Evolutionary conservation across 2,888 invertebrate species (phyloP), one percentile per base, ranked within the genome.

Genomic region (Apodemia zela): DNA sequence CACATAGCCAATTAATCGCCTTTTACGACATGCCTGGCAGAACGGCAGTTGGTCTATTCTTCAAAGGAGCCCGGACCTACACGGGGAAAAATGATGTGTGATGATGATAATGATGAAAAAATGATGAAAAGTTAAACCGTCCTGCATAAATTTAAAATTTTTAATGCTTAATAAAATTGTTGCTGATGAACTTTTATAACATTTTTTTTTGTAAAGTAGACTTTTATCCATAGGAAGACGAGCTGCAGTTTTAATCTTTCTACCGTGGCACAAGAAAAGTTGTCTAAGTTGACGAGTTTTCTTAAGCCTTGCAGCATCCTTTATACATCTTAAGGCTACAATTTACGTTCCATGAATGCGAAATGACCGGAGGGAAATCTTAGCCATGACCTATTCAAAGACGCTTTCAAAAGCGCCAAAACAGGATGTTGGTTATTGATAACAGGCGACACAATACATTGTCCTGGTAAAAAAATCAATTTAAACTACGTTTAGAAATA

Each of bases 281-380:
- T 77, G 79, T 75, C 80, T 80, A 75, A 77, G 76, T 77, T 80
- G 79, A 80, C 79, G 80, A 86, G 84, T 84, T 85, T 84, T 81
- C 82, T 84, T 80, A 80, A 86, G 89, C 89, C 87, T 82, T 13
- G 77, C 83, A 84, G 89, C 87, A 79, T 85, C 87, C 84, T 91
- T 91, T 91, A 89, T 90, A 82, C 83, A 81, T 82, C 90, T 85
- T 84, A 78, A 84, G 88, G 91, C 89, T 84, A 89, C 89, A 89
- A 89, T 87, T 87, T 75, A 84, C 85, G 80, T 87, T 81, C 89
- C 89, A 91, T 91, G 91, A 90, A 91, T 91, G 85, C 82, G 88
- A 90, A 90, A 91, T 91, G 90, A 87, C 91, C 91, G 85, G 84
- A 89, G 91, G 91, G 91, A 91, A 90, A 91, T 90, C 90, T 90